Conservation (phyloP, 2,113 vertebrate species). For the Nycticryphes semicollaris region DNA sequence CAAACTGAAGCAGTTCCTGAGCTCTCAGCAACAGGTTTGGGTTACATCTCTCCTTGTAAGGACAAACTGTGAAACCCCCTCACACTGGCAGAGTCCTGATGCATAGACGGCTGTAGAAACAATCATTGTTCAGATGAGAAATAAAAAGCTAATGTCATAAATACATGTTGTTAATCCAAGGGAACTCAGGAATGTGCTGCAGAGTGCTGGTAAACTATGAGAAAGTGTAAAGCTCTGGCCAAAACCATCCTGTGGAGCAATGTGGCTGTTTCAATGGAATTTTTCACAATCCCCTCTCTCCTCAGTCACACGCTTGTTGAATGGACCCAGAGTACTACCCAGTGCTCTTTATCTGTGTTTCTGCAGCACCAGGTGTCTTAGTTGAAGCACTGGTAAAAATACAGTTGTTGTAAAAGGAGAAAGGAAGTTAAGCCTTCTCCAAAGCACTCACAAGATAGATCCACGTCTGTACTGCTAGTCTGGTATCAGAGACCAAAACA, state of each 20-base stretch:
- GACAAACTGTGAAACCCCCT: fast-evolving
- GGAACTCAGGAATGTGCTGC: not conserved
- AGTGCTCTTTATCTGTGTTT: not conserved
- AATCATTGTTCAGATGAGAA: fast-evolving
- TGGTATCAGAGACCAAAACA: not conserved
- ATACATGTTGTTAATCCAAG: not conserved
- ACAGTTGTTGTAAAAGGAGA: not conserved
- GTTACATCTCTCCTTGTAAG: not conserved
- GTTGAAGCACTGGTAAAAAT: not conserved
- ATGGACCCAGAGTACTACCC: too few relatives aligned
- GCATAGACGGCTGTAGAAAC: not conserved
- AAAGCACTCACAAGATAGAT: not conserved
- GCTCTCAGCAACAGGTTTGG: not conserved
- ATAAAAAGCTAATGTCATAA: not conserved
- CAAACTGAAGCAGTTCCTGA: not conserved
- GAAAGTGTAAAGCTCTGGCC: not conserved
- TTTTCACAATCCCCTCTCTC: not conserved
- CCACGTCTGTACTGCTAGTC: not conserved
- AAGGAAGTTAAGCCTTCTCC: not conserved
- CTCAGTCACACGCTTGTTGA: not conserved
- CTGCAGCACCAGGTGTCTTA: not conserved
- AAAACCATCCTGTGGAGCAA: not conserved
- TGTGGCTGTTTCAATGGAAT: not conserved
- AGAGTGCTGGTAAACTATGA: not conserved
- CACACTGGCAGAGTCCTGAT: not conserved